These are phyloP conservation scores for Chrysolophus pictus DNA, from an alignment of 2,797 vertebrate species.

Conservation along the genomic window DNA sequence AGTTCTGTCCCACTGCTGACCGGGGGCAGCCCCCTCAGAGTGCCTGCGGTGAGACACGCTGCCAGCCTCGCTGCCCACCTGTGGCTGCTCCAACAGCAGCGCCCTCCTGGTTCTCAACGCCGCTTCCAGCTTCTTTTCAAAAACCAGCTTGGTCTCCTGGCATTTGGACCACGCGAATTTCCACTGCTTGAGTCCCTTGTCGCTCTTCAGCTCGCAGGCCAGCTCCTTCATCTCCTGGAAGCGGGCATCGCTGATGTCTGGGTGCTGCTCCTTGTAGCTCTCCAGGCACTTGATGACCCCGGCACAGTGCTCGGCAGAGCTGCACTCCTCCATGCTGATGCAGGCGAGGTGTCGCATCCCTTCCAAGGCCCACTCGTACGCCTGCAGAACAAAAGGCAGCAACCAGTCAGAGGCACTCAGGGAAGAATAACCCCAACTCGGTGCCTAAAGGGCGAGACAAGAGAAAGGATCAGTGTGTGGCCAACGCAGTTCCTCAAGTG, in stretches of 20 bases:
- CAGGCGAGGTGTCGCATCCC: slow-evolving; percentile 88
- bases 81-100: background rate
- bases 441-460: background rate
- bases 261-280: slow-evolving; percentile 84
- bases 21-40: slow-evolving; percentile 55
- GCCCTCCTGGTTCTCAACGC: slow-evolving; percentile 76
- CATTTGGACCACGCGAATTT: slow-evolving; percentile 90
- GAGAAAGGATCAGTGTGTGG: slow-evolving; percentile 56
- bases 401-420: background rate
- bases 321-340: slow-evolving; percentile 88
- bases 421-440: background rate
- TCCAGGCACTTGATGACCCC: slow-evolving; percentile 84
- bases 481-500: slow-evolving; percentile 16
- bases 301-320: slow-evolving; percentile 76
- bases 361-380: slow-evolving; percentile 88
- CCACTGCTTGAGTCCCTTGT: slow-evolving; percentile 89
- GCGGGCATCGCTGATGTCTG: slow-evolving; percentile 79
- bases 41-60: slow-evolving; percentile 35
- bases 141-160: slow-evolving; percentile 89
- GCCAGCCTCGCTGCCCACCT: background rate
- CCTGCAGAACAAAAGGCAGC: slow-evolving; percentile 73
- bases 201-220: slow-evolving; percentile 86
- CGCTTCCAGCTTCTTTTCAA: slow-evolving; percentile 89
- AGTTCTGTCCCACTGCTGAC: slow-evolving; percentile 70
- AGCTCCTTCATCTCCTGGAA: slow-evolving; percentile 92